phyloP scores from a whole-genome alignment of 2,113 vertebrate species.

The Mastomys natalensis region DNA sequence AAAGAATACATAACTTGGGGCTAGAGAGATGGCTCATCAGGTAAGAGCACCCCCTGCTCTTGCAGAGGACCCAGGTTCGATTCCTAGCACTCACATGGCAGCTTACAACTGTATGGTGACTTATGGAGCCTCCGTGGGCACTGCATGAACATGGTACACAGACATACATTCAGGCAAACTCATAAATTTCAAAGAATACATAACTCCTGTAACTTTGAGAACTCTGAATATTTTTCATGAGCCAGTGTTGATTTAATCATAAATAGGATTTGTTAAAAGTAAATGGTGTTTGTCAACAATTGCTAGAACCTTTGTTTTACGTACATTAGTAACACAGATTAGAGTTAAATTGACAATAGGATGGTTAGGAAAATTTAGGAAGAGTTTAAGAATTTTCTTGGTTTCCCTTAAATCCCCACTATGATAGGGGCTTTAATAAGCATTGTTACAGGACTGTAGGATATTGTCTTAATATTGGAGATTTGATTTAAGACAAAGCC shows the following conservation, averaged over 20 bases:
- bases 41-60: no score
- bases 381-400: slow-evolving; percentile 1
- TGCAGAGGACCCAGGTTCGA: no score
- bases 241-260: neutral
- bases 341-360: slow-evolving; percentile 4
- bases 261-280: slow-evolving; percentile 19
- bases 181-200: neutral
- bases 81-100: no score
- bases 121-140: no score
- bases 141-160: no score
- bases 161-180: no score
- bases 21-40: no score
- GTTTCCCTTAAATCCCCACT: neutral
- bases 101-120: no score
- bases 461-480: neutral
- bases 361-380: neutral
- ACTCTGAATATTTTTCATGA: slow-evolving; percentile 38
- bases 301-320: neutral
- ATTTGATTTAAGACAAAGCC: neutral
- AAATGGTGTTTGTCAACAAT: slow-evolving; percentile 35
- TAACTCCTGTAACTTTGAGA: neutral
- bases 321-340: neutral
- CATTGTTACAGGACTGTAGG: neutral
- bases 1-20: neutral
- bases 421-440: neutral